Conservation (phyloP, 2,113 vertebrate species). For the Oxyura jamaicensis region DNA sequence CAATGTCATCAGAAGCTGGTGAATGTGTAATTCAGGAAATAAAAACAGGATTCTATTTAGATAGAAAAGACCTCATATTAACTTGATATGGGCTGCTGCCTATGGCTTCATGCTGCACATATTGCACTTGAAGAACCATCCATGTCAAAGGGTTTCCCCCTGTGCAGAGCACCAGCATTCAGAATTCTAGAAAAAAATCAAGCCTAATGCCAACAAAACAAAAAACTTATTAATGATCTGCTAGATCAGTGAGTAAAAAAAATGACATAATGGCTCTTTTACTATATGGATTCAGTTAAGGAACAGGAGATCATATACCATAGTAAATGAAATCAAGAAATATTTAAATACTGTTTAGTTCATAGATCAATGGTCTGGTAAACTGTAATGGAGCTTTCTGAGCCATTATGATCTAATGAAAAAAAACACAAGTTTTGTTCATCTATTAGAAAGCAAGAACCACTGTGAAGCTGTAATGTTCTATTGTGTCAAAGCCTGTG, state of each 20-base stretch:
- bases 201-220: background rate
- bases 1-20: background rate
- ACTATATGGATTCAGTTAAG: conserved; percentile 29
- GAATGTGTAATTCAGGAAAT: background rate
- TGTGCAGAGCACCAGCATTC: background rate
- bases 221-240: conserved; percentile 52
- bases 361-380: conserved; percentile 65
- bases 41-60: background rate
- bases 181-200: background rate
- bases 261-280: conserved; percentile 40
- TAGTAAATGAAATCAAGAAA: conserved; percentile 63
- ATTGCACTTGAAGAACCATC: background rate
- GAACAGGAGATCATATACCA: conserved; percentile 23
- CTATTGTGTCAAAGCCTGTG: conserved; percentile 5
- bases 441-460: conserved; percentile 33
- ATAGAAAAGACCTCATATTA: background rate
- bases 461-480: conserved; percentile 11
- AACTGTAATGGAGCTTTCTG: conserved; percentile 61
- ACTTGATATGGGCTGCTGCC: background rate
- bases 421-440: conserved; percentile 55
- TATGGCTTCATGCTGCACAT: background rate
- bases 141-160: background rate
- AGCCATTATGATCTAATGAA: conserved; percentile 39
- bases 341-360: conserved; percentile 68
- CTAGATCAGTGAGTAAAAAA: conserved; percentile 54